A percentile compares a stretch with the other conserved stretches of the same genome.
phyloP scores from a whole-genome alignment of 2,113 vertebrate genomes.

The Barbus barbus region DNA sequence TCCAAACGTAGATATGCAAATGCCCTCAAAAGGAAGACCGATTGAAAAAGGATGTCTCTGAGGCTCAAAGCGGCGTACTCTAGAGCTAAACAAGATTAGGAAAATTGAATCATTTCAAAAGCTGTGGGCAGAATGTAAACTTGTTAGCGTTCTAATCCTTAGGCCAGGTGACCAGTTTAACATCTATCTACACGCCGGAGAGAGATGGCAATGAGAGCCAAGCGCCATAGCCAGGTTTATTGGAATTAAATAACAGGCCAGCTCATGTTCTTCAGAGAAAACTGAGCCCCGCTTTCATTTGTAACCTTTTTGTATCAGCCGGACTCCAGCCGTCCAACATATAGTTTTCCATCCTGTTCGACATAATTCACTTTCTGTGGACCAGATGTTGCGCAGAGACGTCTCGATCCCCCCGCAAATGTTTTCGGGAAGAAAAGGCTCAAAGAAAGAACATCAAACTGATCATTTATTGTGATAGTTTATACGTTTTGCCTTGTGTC shows the following conservation, averaged over 20 bases:
- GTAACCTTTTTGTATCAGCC: constrained; percentile 50
- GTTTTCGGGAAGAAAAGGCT: not conserved
- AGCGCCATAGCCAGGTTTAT: constrained; percentile 55
- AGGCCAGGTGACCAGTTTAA: constrained; percentile 72
- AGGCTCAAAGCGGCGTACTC: constrained; percentile 80
- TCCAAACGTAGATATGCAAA: constrained; percentile 78
- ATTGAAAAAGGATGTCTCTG: constrained; percentile 73
- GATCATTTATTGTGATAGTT: constrained; percentile 14
- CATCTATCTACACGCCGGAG: no score
- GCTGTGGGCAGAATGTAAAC: constrained; percentile 81
- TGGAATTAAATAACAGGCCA: constrained; percentile 64
- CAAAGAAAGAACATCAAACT: not conserved
- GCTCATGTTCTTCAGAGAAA: constrained; percentile 54
- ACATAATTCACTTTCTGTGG: constrained; percentile 54
- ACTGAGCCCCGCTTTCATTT: constrained; percentile 62
- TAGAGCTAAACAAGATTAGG: constrained; percentile 84
- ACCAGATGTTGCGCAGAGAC: constrained; percentile 61
- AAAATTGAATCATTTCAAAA: constrained; percentile 83
- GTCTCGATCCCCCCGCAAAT: not conserved
- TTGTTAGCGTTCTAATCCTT: constrained; percentile 77
- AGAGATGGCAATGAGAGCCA: constrained; percentile 55
- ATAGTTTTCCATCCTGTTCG: constrained; percentile 54
- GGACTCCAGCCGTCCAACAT: constrained; percentile 37
- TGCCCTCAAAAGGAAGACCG: constrained; percentile 71
- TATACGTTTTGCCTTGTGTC: not conserved